phyloP scores from a whole-genome alignment of 2,113 vertebrate genomes.

The Dinomys branickii region DNA sequence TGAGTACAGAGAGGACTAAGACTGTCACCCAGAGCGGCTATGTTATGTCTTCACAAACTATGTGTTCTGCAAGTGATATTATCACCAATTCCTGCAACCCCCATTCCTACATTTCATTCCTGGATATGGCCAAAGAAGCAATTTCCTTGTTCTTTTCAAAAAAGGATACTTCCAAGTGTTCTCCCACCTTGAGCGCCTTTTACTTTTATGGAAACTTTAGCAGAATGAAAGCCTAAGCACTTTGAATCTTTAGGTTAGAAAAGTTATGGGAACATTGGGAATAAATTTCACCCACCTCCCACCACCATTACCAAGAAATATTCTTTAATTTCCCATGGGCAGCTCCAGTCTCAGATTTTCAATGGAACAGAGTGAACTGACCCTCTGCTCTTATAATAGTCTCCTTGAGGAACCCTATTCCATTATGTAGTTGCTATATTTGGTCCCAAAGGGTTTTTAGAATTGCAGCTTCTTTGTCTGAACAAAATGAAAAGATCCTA shows the following conservation, averaged over 20 bases:
- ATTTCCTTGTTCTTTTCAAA: conserved; percentile 34
- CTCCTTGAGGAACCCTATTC: not conserved
- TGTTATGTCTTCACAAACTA: not conserved
- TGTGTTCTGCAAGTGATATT: not conserved
- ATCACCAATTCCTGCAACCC: not conserved
- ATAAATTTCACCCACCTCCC: not conserved
- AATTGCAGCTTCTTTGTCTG: conserved; percentile 46
- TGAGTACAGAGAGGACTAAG: not conserved
- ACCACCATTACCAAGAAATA: not conserved
- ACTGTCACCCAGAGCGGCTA: not conserved
- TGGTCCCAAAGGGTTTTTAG: not conserved
- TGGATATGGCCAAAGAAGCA: not conserved
- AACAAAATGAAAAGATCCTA: conserved; percentile 44
- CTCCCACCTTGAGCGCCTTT: not conserved
- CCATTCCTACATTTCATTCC: not conserved
- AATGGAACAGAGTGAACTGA: not conserved
- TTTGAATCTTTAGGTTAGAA: conserved; percentile 39
- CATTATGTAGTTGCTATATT: not conserved
- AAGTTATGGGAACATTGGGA: not conserved
- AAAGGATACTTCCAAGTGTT: not conserved
- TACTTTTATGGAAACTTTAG: not conserved
- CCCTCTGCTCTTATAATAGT: not conserved
- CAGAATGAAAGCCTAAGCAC: conserved; percentile 22
- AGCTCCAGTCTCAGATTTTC: conserved; percentile 13
- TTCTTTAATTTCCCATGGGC: not conserved